Evolutionary conservation across 2,888 invertebrate species (phyloP).

Genomic region (Drosophila subquinaria): DNA sequence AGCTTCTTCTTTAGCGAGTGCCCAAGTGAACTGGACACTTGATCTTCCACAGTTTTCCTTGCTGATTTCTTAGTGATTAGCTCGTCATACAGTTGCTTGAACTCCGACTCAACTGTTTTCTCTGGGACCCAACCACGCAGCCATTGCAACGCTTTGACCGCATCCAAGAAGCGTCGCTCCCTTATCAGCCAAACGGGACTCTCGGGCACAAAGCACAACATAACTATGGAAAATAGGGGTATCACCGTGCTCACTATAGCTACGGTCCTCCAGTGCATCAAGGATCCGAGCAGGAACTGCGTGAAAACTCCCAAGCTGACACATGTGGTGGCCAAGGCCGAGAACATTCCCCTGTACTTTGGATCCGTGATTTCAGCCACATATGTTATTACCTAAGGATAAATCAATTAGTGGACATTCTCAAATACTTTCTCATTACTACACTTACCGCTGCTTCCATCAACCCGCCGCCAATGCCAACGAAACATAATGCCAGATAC

Average conservation of each 20-base stretch:
- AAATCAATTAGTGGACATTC: background rate
- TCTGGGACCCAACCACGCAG: conserved; percentile 25
- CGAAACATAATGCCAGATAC: conserved; percentile 88
- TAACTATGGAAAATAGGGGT: conserved; percentile 11
- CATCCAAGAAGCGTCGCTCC: conserved; percentile 4
- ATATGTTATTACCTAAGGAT: conserved; percentile 23
- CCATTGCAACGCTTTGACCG: conserved; percentile 21
- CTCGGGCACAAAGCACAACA: conserved; percentile 88
- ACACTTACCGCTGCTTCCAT: conserved; percentile 24
- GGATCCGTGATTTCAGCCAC: conserved; percentile 89
- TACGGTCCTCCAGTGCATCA: conserved; percentile 90
- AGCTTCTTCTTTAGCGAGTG: conserved; percentile 3
- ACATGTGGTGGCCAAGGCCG: conserved; percentile 91
- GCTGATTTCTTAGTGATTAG: conserved; percentile 9
- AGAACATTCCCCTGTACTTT: conserved; percentile 88
- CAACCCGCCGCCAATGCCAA: conserved; percentile 85
- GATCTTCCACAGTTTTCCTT: background rate
- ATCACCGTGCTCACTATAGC: conserved; percentile 88
- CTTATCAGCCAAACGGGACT: conserved; percentile 86
- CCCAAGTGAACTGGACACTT: background rate
- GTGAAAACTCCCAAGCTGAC: conserved; percentile 91
- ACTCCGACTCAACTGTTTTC: conserved; percentile 12
- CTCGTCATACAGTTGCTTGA: conserved; percentile 18
- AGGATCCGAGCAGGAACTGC: conserved; percentile 90
- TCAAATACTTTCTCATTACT: background rate